Evolutionary conservation across 2,113 vertebrate species (phyloP).

Genomic region (Rhea pennata): DNA sequence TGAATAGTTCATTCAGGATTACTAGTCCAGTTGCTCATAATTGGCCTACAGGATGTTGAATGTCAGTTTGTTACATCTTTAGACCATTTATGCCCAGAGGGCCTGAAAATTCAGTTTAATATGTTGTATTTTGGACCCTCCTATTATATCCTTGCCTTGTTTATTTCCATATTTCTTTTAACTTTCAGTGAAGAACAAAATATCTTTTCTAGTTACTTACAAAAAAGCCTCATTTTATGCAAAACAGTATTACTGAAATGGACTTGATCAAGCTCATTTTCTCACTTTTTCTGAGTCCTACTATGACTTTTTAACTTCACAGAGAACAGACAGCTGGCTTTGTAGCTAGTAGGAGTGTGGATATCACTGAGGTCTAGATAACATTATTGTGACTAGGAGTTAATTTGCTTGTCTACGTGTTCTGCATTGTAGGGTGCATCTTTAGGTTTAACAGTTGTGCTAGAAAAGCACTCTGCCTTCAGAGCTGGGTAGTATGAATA

Average conservation of each 20-base stretch:
- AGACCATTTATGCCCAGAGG: neutral
- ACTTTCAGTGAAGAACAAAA: neutral
- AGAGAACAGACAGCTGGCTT: slow-evolving; percentile 34
- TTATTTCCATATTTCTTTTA: neutral
- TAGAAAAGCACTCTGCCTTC: slow-evolving; percentile 14
- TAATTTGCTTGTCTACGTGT: slow-evolving; percentile 58
- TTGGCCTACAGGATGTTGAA: slow-evolving; percentile 63
- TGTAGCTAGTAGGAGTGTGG: slow-evolving; percentile 15
- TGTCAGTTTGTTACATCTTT: slow-evolving; percentile 28
- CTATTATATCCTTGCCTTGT: neutral
- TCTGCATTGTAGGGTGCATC: slow-evolving; percentile 44
- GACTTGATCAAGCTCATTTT: slow-evolving; percentile 26
- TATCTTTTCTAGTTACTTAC: neutral
- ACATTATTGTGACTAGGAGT: slow-evolving; percentile 20
- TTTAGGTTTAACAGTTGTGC: neutral
- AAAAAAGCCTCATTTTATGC: neutral
- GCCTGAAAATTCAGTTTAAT: slow-evolving; percentile 33
- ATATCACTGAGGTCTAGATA: slow-evolving; percentile 50
- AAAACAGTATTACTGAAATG: neutral
- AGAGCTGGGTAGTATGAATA: slow-evolving; percentile 24
- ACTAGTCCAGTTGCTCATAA: slow-evolving; percentile 58
- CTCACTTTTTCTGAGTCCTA: slow-evolving; percentile 12
- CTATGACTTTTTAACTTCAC: slow-evolving; percentile 30
- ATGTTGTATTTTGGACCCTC: neutral
- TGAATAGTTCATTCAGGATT: slow-evolving; percentile 74